Base-by-base conservation (phyloP, 2,888 invertebrate genomes). In the Biston stratarius region DNA sequence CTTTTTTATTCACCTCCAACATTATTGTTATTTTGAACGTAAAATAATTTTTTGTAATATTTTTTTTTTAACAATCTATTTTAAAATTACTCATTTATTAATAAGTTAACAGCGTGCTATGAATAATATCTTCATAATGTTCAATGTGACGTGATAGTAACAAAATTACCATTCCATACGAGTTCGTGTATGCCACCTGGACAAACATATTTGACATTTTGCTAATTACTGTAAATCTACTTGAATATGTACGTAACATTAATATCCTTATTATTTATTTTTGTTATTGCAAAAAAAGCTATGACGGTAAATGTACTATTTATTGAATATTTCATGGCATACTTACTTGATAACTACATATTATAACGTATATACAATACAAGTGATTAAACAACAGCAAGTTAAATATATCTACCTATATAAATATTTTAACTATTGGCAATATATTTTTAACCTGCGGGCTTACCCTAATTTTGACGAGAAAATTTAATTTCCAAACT, bases 191-290 rank as follows among this genome's bases (percentile, higher is more conserved):
- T n/a, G 0, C 34, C 56, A 56, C 33, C 12, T 56, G 56, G 11
- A 6, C 34, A 56, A 56, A 56, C 33, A 56, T 44, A 44, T 56
- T 56, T 44, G 42, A 14, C 53, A 15, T 42, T 42, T 12, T 42
- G 42, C 42, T 12, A 42, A 12, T 42, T 42, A 42, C 5, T 24
- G 24, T 24, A 3, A 24, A 24, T 42, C 1, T 42, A 42, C 42
- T 5, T 42, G 11, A 42, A 1, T 0, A 38, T 0, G 38, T 38
- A 38, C 38, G 38, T 38, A 38, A 38, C 1, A 6, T 38, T 6
- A 2, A 38, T 9, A 0, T 38, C 38, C 3, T 38, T 9, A 9
- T 38, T 38, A 0, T 38, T 38, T 38, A 38, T 38, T 38, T 5
- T 38, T 38, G 38, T 9, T 38, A 38, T 38, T 9, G 6, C 6